Conservation (phyloP, 2,888 invertebrate species). For the Notodonta ziczac region DNA sequence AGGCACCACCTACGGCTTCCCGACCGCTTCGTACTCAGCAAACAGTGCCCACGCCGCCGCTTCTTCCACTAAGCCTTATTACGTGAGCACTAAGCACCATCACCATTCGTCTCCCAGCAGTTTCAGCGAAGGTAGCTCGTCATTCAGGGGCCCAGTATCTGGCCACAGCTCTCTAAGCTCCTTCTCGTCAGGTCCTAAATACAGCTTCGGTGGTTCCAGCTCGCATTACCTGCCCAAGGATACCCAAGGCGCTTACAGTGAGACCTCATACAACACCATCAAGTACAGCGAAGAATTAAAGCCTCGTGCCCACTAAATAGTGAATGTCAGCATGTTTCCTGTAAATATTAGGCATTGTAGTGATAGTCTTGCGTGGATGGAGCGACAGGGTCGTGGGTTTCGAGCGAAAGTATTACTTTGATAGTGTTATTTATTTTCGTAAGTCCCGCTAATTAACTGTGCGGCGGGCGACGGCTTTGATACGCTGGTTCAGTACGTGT, state of each 20-base stretch:
- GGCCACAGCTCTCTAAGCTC: constrained; percentile 63
- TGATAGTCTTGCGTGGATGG: constrained; percentile 39
- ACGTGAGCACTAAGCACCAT: constrained; percentile 61
- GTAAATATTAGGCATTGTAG: constrained; percentile 58
- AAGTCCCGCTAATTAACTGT: constrained; percentile 63
- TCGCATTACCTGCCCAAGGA: constrained; percentile 69
- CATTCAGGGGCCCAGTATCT: constrained; percentile 61
- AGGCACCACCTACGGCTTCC: constrained; percentile 64
- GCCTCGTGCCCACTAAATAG: constrained; percentile 60
- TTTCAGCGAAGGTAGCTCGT: constrained; percentile 65
- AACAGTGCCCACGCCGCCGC: constrained; percentile 61
- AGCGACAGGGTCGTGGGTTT: constrained; percentile 39
- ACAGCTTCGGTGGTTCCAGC: constrained; percentile 60
- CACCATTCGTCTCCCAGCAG: constrained; percentile 43
- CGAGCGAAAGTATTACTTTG: constrained; percentile 46
- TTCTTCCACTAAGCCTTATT: constrained; percentile 67
- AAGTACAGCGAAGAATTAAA: constrained; percentile 80
- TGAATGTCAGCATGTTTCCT: constrained; percentile 37
- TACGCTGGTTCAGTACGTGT: constrained; percentile 41
- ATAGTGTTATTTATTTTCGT: constrained; percentile 62
- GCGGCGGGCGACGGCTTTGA: constrained; percentile 45
- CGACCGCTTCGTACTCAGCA: constrained; percentile 56
- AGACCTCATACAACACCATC: constrained; percentile 76
- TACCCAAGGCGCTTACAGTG: constrained; percentile 70
- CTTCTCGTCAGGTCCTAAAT: constrained; percentile 66